A percentile compares a stretch with the other conserved stretches of the same genome.
These are phyloP conservation scores for Cerastis rubricosa DNA, from an alignment of 2,888 invertebrate genomes.

Conservation along the genomic window DNA sequence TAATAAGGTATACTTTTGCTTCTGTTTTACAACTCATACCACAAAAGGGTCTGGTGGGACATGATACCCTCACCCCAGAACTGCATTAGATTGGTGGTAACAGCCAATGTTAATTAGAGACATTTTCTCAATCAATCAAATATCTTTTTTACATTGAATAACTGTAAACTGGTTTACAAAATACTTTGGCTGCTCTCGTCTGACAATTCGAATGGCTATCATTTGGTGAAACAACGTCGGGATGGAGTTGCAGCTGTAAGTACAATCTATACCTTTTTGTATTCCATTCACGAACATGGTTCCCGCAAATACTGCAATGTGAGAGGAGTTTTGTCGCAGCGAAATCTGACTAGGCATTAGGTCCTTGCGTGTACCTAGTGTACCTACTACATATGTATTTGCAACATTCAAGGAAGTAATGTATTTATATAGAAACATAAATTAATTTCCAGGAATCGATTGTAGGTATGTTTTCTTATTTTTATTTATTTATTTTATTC, in stretches of 20 bases:
- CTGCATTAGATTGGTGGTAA: constrained; percentile 9
- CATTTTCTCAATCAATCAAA: constrained; percentile 10
- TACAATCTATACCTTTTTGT: constrained; percentile 44
- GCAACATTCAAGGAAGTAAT: not conserved
- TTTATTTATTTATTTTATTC: not conserved
- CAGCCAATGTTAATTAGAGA: constrained; percentile 11
- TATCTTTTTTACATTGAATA: constrained; percentile 2
- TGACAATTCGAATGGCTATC: constrained; percentile 22
- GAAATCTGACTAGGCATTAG: constrained; percentile 55
- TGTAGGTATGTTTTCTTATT: not conserved
- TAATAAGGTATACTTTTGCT: not conserved
- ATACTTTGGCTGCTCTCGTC: constrained; percentile 1
- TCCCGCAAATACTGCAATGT: constrained; percentile 59
- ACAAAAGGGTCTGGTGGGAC: not conserved
- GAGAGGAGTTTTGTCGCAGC: constrained; percentile 56
- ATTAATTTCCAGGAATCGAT: not conserved
- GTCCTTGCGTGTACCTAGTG: constrained; percentile 2
- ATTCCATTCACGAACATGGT: constrained; percentile 48
- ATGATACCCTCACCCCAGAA: not conserved
- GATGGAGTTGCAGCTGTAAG: constrained; percentile 51
- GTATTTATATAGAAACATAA: not conserved
- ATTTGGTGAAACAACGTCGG: constrained; percentile 11
- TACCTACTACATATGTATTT: not conserved
- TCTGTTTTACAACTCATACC: not conserved
- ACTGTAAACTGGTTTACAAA: constrained; percentile 8